Evolutionary conservation across 2,113 vertebrate genomes (phyloP), one percentile per base, ranked within the genome.

Genomic region (Nanorana parkeri): DNA sequence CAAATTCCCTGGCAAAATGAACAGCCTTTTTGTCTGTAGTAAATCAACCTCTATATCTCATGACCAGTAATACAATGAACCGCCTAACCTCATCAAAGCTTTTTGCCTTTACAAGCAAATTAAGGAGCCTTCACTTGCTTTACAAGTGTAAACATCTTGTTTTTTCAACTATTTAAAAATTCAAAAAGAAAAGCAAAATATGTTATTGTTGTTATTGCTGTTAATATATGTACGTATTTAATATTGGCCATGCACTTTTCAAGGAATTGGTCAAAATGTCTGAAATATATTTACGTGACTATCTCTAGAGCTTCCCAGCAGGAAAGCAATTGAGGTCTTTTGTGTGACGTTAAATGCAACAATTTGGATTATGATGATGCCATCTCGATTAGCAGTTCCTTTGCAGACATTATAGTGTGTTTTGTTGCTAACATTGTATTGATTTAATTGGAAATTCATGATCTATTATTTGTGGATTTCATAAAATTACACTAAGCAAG

Each of bases 381-480:
- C 24, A 32, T 54, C 29, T 23, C 26, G 29, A 32, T 71, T 67
- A 32, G 32, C 61, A 66, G 26, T 58, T 58, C 3, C 77, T 78
- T 61, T 47, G 41, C 58, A 52, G 28, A 55, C 64, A 32, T 78
- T 68, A 20, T 5, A 19, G 51, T 23, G 28, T 16, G 36, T 78
- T 58, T 36, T 58, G 65, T 26, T 20, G 20, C n/a, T 56, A 68
- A 32, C 54, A 68, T 66, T 58, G 51, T 78, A 67, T 58, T 65
- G 26, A 58, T 68, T 58, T 68, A 78, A 78, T 78, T 68, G 28
- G 52, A 68, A 78, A 78, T 78, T 68, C 68, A 78, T 78, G 65
- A 66, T 68, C n/a, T 78, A 58, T 78, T 64, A 78, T 78, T 68
- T 78, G 64, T 68, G 77, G 17, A 65, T 68, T 68, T 58, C 52